Conservation (phyloP, 2,113 vertebrate species). For the Actenoides hombroni region DNA sequence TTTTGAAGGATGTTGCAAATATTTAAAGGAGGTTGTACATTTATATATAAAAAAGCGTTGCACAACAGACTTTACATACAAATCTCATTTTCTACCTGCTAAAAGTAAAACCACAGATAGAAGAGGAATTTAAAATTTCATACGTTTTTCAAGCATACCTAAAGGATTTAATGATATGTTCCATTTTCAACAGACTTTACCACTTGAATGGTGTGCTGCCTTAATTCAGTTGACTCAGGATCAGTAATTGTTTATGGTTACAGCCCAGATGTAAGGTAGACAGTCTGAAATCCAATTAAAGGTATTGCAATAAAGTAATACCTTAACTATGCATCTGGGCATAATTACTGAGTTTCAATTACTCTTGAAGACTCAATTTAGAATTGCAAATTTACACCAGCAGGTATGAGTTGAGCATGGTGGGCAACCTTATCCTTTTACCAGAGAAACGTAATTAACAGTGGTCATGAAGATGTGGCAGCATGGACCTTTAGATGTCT, state of each 20-base stretch:
- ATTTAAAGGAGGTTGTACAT: neutral
- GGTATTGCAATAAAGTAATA: neutral
- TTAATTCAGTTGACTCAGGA: neutral
- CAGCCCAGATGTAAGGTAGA: neutral
- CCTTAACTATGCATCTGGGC: neutral
- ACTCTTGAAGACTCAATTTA: neutral
- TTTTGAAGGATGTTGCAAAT: neutral
- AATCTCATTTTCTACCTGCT: neutral
- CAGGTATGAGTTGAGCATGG: neutral
- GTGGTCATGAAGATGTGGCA: neutral
- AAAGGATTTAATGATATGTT: neutral
- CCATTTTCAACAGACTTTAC: neutral
- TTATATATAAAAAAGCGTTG: neutral
- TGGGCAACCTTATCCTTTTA: neutral
- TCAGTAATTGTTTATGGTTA: neutral
- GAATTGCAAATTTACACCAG: neutral
- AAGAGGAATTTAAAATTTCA: neutral
- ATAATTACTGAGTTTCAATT: neutral
- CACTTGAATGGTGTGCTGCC: neutral
- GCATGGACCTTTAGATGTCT: neutral
- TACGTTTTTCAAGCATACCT: neutral
- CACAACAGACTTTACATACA: neutral
- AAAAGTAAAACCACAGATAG: neutral
- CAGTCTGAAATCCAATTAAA: neutral
- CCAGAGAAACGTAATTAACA: neutral